Conservation (phyloP, 2,797 vertebrate genomes). For the Pelochelys cantorii region DNA sequence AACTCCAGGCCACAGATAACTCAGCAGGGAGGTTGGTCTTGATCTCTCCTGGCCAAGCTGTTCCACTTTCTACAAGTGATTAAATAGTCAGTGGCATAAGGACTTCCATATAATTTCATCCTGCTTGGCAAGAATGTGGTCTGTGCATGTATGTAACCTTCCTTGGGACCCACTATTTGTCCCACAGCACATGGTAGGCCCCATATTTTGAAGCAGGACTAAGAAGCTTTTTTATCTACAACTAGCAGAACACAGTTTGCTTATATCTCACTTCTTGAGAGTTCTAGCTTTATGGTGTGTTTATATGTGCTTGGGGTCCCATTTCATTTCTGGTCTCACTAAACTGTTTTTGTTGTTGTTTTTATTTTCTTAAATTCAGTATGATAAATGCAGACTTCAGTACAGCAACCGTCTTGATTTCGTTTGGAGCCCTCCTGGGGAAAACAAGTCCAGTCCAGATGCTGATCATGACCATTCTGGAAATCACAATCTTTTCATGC, state of each 20-base stretch:
- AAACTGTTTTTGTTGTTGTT: neutral
- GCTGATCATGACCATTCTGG: slow-evolving; percentile 92
- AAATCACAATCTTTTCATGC: slow-evolving; percentile 89
- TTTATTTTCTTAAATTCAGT: slow-evolving; percentile 69
- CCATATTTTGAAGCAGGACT: neutral
- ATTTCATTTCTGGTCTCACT: neutral
- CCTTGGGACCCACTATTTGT: neutral
- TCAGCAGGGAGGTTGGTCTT: no score
- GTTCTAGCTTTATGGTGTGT: neutral
- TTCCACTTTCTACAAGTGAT: no score
- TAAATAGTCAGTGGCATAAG: no score
- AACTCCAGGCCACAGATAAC: no score
- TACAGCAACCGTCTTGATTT: slow-evolving; percentile 94
- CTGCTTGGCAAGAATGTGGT: neutral
- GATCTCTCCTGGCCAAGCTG: no score
- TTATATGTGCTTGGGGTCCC: neutral
- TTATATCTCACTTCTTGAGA: neutral
- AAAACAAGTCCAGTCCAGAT: slow-evolving; percentile 96
- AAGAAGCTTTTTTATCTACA: neutral
- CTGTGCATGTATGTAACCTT: neutral
- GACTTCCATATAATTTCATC: neutral
- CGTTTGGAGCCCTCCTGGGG: slow-evolving; percentile 95
- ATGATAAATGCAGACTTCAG: slow-evolving; percentile 98
- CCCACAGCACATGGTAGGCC: neutral
- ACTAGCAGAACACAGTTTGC: neutral